Base-by-base conservation (phyloP, 1,140 invertebrate species). In the Drosophila prosaltans region DNA sequence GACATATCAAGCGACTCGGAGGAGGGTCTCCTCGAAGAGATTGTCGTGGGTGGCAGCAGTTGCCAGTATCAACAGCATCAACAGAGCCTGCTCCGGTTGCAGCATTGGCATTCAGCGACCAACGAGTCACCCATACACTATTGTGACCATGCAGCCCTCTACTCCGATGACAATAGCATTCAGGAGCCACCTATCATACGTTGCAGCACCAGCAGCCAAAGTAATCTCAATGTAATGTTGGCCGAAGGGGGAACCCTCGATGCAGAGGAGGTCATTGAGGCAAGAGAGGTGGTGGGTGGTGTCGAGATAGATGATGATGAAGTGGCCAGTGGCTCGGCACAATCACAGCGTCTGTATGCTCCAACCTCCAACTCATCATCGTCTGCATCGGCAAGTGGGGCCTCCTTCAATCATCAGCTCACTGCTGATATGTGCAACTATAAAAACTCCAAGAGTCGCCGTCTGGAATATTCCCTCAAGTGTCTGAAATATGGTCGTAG, bases 1-100 rank as follows among this genome's bases (percentile, higher is more conserved):
- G 91, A 92, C 69, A 92, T 92, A 88, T 92, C 91, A 75, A 92
- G 91, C 81, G 91, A 92, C 65, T 91, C 90, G 16, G 91, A 92
- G 78, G 91, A 92, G 78, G 91, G 82, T 5, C 72, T 91, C 61
- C 84, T 92, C 65, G 91, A 92, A 65, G 91, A 92, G 80, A 90
- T 92, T 78, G 83, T 92, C 28, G 86, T 92, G 26, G 86, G 85
- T 26, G 65, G 81, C 36, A 72, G 61, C 76, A 84, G 68, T 65
- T 62, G 40, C 63, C 65, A 24, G 60, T 71, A 58, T 45, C 68
- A 68, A 10, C 69, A 63, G 55, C 81, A 80, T n/a, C 73, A 73
- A 43, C 88, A 74, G 69, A 71, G 82, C 39, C 39, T 90, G 64
- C 80, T 83, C 28, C 81, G 81, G 9, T 62, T 90, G 41, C 85